These are phyloP conservation scores for Caenorhabditis becei DNA, from an alignment of 2,888 invertebrate genomes.

Conservation along the genomic window DNA sequence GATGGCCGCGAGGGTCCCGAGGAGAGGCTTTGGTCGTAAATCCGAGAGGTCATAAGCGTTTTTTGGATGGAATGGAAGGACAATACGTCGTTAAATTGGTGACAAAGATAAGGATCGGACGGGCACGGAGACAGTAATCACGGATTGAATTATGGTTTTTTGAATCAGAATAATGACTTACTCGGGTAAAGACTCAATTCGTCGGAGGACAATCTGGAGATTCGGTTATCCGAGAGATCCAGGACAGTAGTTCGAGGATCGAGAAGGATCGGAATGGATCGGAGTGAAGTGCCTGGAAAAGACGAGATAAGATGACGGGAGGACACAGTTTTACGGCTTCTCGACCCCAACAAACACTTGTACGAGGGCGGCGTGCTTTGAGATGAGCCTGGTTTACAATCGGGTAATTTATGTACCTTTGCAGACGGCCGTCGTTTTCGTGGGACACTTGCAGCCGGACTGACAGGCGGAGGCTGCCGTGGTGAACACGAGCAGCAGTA, in stretches of 20 bases:
- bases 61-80: conserved; percentile 32
- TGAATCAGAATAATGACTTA: conserved; percentile 53
- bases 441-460: conserved; percentile 65
- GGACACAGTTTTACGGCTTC: conserved; percentile 39
- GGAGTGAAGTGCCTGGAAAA: conserved; percentile 47
- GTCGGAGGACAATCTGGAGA: conserved; percentile 63
- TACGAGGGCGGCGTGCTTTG: conserved; percentile 22
- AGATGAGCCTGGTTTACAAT: conserved; percentile 25
- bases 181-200: conserved; percentile 70
- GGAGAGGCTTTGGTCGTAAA: conserved; percentile 22
- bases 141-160: conserved; percentile 39
- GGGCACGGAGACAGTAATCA: neutral
- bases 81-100: conserved; percentile 43
- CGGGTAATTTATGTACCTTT: conserved; percentile 49
- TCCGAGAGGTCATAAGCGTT: conserved; percentile 6
- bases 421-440: conserved; percentile 58
- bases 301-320: neutral
- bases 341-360: conserved; percentile 47
- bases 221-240: conserved; percentile 64
- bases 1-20: neutral
- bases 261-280: conserved; percentile 67
- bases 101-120: conserved; percentile 30
- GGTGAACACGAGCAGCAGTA: conserved; percentile 24
- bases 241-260: conserved; percentile 65
- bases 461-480: conserved; percentile 44